These are phyloP conservation scores for Thymelicus sylvestris DNA, from an alignment of 2,888 invertebrate species.

Conservation along the genomic window DNA sequence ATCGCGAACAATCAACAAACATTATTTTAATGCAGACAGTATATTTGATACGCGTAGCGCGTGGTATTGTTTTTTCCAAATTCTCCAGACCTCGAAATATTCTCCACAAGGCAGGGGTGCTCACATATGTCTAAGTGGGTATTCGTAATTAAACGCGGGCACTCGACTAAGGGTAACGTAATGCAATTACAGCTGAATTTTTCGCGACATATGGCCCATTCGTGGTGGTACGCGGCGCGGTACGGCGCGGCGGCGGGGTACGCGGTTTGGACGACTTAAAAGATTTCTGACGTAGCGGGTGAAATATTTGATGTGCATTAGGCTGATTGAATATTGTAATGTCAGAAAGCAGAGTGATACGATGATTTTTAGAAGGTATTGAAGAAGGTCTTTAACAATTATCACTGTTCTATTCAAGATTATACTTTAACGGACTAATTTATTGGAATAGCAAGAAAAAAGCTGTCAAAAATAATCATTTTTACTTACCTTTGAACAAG, in stretches of 20 bases:
- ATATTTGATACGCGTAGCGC: too few relatives aligned
- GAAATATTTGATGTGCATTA: constrained; percentile 33
- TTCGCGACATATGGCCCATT: constrained; percentile 80
- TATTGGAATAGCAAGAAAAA: too few relatives aligned
- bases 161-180: constrained; percentile 76
- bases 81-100: constrained; percentile 5
- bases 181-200: constrained; percentile 82
- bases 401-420: too few relatives aligned
- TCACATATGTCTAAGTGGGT: constrained; percentile 82
- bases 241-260: constrained; percentile 51
- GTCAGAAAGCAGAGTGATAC: background rate
- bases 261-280: constrained; percentile 50
- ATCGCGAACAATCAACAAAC: too few relatives aligned
- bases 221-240: constrained; percentile 42
- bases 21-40: too few relatives aligned
- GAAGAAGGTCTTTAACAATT: too few relatives aligned
- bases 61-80: constrained; percentile 14
- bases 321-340: constrained; percentile 19
- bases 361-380: too few relatives aligned
- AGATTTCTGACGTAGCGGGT: constrained; percentile 27
- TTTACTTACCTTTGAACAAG: too few relatives aligned
- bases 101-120: constrained; percentile 15
- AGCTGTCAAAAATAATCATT: too few relatives aligned
- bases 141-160: constrained; percentile 76
- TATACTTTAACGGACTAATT: too few relatives aligned